These are phyloP conservation scores for Caenorhabditis angaria DNA, from an alignment of 2,888 invertebrate genomes.

Conservation along the genomic window DNA sequence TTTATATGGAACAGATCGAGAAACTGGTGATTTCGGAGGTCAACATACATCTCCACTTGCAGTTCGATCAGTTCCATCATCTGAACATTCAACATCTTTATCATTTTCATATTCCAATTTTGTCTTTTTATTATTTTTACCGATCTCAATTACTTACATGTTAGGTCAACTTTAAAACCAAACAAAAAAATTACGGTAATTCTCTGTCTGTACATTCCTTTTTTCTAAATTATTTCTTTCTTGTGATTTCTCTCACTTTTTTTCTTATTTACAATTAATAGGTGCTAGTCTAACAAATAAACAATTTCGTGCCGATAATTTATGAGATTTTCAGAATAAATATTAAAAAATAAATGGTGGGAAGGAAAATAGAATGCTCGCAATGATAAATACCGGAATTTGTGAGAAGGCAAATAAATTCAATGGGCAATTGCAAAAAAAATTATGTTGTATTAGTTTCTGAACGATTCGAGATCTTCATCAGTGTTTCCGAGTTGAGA, in stretches of 20 bases:
- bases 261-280: neutral
- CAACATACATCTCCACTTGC: constrained; percentile 40
- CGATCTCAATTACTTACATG: constrained; percentile 5
- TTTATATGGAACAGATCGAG: constrained; percentile 67
- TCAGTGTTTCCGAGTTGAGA: constrained; percentile 40
- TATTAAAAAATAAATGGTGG: neutral
- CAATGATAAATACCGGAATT: neutral
- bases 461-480: constrained; percentile 19
- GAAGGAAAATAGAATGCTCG: neutral
- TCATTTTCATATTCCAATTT: constrained; percentile 1
- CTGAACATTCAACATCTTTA: neutral
- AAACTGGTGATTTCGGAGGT: constrained; percentile 63
- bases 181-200: constrained; percentile 1
- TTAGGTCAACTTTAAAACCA: neutral
- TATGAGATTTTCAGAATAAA: constrained; percentile 5
- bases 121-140: neutral
- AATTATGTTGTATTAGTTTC: neutral
- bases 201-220: neutral
- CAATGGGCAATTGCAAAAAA: neutral
- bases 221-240: neutral
- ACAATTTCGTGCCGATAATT: neutral
- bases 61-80: constrained; percentile 21
- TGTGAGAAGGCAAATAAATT: neutral
- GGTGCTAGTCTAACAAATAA: neutral
- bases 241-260: neutral